phyloP scores from a whole-genome alignment of 1,140 invertebrate species.

The Heliconius nattereri region DNA sequence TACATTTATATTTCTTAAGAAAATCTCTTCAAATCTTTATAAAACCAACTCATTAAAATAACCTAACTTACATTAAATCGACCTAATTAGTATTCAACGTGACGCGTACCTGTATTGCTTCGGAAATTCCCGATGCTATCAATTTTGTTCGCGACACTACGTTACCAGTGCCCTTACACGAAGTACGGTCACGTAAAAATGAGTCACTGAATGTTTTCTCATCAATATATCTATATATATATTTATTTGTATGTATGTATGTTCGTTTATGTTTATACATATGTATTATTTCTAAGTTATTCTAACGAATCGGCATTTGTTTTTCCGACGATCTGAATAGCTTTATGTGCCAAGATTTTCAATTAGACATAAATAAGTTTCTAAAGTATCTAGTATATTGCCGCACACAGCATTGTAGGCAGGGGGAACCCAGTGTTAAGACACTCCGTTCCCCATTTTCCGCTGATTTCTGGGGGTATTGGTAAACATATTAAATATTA shows the following conservation, averaged over 20 bases:
- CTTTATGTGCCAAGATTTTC: neutral
- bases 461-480: too few relatives aligned
- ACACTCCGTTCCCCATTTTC: too few relatives aligned
- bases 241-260: neutral
- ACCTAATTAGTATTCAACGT: constrained; percentile 40
- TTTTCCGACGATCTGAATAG: neutral
- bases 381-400: too few relatives aligned
- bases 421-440: too few relatives aligned
- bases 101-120: constrained; percentile 41
- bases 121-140: constrained; percentile 57
- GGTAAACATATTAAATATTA: too few relatives aligned
- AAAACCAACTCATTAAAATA: neutral
- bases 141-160: constrained; percentile 56
- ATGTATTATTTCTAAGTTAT: neutral
- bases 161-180: constrained; percentile 48
- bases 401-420: too few relatives aligned
- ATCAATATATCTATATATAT: constrained; percentile 7
- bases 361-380: neutral
- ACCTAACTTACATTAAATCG: constrained; percentile 34
- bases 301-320: neutral
- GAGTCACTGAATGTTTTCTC: constrained; percentile 51
- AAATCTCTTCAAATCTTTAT: neutral
- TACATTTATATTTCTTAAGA: too few relatives aligned
- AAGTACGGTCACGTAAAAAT: constrained; percentile 69
- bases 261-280: too few relatives aligned